Evolutionary conservation across 2,888 invertebrate species (phyloP).

Genomic region (Rotaria socialis): DNA sequence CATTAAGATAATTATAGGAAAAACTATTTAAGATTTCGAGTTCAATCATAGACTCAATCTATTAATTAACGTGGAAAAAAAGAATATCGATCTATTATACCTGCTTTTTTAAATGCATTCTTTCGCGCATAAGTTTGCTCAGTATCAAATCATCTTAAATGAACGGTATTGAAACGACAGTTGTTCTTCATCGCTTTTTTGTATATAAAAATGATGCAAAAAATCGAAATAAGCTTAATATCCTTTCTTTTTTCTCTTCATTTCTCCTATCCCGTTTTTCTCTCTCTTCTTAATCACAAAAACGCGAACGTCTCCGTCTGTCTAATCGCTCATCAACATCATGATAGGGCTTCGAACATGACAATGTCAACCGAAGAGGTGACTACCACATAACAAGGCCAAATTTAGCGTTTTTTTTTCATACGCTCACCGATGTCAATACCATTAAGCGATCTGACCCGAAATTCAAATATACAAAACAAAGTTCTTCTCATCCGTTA

Average conservation of each 20-base stretch:
- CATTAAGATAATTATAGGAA: background rate
- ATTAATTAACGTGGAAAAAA: background rate
- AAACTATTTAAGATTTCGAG: background rate
- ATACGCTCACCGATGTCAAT: background rate
- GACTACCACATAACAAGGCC: background rate
- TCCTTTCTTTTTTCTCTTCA: background rate
- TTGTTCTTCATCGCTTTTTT: background rate
- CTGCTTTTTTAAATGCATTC: background rate
- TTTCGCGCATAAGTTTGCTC: background rate
- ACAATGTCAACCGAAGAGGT: background rate
- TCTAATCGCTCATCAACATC: constrained; percentile 11
- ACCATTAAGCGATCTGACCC: background rate
- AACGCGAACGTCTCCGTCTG: background rate
- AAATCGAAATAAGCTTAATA: background rate
- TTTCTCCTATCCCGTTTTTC: background rate
- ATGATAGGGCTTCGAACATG: background rate
- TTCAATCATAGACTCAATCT: background rate
- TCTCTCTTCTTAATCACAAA: background rate
- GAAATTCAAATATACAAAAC: background rate
- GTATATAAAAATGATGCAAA: background rate
- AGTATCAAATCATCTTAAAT: background rate
- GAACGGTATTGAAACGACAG: background rate
- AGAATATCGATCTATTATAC: background rate
- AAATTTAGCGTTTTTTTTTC: background rate
- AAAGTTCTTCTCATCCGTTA: background rate